phyloP scores from a whole-genome alignment of 2,888 invertebrate genomes.

The Nysson spinosus region DNA sequence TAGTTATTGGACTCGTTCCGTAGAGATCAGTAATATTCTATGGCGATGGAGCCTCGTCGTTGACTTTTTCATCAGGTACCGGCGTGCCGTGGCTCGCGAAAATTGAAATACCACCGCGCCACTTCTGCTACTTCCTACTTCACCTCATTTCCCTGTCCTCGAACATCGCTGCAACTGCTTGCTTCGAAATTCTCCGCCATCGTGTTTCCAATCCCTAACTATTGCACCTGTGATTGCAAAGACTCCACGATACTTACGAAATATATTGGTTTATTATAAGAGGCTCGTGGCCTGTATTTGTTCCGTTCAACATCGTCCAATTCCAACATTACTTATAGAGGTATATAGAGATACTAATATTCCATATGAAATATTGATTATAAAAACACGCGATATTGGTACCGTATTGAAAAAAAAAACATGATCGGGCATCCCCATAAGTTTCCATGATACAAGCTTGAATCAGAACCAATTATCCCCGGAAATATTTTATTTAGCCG shows the following conservation, averaged over 20 bases:
- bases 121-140: constrained; percentile 40
- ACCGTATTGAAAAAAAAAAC: too few relatives aligned
- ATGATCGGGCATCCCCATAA: too few relatives aligned
- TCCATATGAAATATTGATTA: too few relatives aligned
- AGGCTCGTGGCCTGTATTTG: neutral
- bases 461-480: too few relatives aligned
- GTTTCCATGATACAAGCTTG: too few relatives aligned
- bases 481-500: too few relatives aligned
- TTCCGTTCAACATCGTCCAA: too few relatives aligned
- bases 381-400: too few relatives aligned
- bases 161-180: constrained; percentile 29
- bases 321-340: too few relatives aligned
- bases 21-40: constrained; percentile 56
- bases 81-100: constrained; percentile 30
- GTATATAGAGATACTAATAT: too few relatives aligned
- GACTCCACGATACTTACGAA: constrained; percentile 33
- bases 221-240: constrained; percentile 19
- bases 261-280: constrained; percentile 19
- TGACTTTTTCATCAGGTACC: constrained; percentile 42
- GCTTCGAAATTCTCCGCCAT: constrained; percentile 29
- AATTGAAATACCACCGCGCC: constrained; percentile 54
- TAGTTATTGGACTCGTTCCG: constrained; percentile 9
- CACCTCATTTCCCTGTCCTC: constrained; percentile 43
- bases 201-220: constrained; percentile 32
- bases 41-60: constrained; percentile 25